These are phyloP conservation scores for Vicugna pacos DNA, from an alignment of 2,113 vertebrate species.

Conservation along the genomic window DNA sequence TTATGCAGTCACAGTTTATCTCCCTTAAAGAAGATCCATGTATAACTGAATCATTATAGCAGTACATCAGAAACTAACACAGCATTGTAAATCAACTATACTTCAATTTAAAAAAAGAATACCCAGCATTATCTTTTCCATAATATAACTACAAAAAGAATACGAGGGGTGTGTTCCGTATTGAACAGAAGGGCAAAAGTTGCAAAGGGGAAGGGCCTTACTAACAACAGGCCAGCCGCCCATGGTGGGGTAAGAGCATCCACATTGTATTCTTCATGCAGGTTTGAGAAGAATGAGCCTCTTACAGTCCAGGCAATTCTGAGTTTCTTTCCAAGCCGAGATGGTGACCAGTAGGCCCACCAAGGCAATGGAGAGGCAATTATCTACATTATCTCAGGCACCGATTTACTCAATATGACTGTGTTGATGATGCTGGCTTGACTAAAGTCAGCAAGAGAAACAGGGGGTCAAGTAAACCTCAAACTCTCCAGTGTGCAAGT, in stretches of 20 bases:
- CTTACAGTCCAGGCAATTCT: background rate
- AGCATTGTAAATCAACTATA: too few species aligned
- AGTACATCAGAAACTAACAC: too few species aligned
- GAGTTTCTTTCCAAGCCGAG: background rate
- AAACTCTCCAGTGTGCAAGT: background rate
- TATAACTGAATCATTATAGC: too few species aligned
- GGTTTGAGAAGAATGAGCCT: background rate
- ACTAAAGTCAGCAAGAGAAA: background rate
- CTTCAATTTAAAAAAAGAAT: background rate
- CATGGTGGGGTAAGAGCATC: background rate
- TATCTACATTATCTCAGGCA: background rate
- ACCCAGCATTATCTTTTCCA: background rate
- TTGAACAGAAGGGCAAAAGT: background rate
- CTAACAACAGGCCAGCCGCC: background rate
- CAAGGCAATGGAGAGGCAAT: background rate
- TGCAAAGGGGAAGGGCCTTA: background rate
- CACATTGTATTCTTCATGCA: background rate
- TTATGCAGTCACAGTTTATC: conserved; percentile 3
- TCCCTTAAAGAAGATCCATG: conserved; percentile 6
- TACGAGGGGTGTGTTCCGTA: background rate
- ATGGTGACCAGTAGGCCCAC: background rate
- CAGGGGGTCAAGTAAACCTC: background rate
- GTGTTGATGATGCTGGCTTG: background rate
- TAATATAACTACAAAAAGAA: background rate
- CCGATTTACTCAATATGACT: background rate